Base-by-base conservation (phyloP, 2,888 invertebrate genomes). In the Eulithis prunata region DNA sequence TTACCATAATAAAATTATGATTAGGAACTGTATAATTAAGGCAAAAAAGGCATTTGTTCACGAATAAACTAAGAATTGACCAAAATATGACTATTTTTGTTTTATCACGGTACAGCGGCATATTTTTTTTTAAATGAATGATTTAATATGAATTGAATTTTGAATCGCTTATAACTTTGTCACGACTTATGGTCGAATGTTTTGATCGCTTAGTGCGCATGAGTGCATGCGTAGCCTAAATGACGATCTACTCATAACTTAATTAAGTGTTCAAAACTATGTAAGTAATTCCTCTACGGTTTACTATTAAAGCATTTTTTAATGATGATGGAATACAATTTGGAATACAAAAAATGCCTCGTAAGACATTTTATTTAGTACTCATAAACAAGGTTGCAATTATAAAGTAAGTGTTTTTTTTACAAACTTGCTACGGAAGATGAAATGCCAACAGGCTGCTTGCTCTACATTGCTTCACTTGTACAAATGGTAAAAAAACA, bases 381-480 rank as follows among this genome's bases (percentile, higher is more conserved):
- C 32, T 11, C 41, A 7, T 41, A 41, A 46, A 28, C 45, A 56
- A 56, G 56, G 46, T 13, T 55, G 28, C 43, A 56, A 56, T 56
- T 56, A 56, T 56, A 45, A 45, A 55, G 6, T 21, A 45, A 8
- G 28, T 45, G n/a, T 45, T 28, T 7, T 45, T n/a, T 45, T 21
- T 45, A 56, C 56, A 45, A 45, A 5, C 43, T 43, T 45, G 45
- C 12, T 56, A 4, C 54, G 21, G 21, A 43, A 14, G 45, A 41
- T 11, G 10, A 41, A 56, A 56, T 58, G n/a, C 59, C 59, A 52
- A 59, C 59, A n/a, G 43, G 41, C 41, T 13, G 13, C 10, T 57
- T 57, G 59, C 14, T 32, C 28, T 59, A 51, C 14, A 58, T 58
- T 51, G 41, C 41, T 41, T 41, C 41, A 11, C 41, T 3, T 41